These are phyloP conservation scores for Pandemis heparana DNA, from an alignment of 2,888 invertebrate genomes.

Conservation along the genomic window DNA sequence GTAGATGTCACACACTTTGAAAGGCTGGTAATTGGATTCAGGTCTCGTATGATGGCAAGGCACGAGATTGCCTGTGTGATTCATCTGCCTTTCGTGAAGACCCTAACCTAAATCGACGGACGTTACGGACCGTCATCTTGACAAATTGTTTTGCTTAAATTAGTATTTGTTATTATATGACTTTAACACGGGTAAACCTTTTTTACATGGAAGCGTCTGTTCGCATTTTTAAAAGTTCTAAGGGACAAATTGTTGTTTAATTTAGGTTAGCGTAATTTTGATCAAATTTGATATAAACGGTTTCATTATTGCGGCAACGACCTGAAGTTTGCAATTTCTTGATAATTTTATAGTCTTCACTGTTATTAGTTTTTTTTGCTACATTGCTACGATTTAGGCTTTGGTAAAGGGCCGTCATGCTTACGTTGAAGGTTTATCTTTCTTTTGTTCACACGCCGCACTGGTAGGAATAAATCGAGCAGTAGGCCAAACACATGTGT, in stretches of 20 bases:
- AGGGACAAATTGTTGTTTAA: constrained; percentile 5
- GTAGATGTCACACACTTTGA: constrained; percentile 67
- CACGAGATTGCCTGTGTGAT: constrained; percentile 18
- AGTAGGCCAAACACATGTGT: constrained; percentile 19
- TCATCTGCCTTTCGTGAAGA: constrained; percentile 27
- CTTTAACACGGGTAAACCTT: background rate
- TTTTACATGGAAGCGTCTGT: background rate
- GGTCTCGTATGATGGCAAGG: constrained; percentile 52
- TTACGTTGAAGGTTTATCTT: background rate
- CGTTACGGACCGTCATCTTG: constrained; percentile 19
- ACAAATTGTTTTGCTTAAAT: constrained; percentile 30
- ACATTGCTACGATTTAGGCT: background rate
- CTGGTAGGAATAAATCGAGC: constrained; percentile 5
- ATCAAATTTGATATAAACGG: background rate
- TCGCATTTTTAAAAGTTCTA: constrained; percentile 7
- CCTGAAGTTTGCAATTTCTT: background rate
- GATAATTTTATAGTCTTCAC: background rate
- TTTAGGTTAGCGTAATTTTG: constrained; percentile 1
- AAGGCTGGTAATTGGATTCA: constrained; percentile 69
- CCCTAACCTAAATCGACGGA: constrained; percentile 18
- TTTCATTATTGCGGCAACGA: background rate
- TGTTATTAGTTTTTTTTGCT: constrained; percentile 4
- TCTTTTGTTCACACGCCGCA: background rate
- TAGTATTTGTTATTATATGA: constrained; percentile 14
- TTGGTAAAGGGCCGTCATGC: background rate